Evolutionary conservation across 2,113 vertebrate species (phyloP), one percentile per base, ranked within the genome.

Genomic region (Gila orcuttii): DNA sequence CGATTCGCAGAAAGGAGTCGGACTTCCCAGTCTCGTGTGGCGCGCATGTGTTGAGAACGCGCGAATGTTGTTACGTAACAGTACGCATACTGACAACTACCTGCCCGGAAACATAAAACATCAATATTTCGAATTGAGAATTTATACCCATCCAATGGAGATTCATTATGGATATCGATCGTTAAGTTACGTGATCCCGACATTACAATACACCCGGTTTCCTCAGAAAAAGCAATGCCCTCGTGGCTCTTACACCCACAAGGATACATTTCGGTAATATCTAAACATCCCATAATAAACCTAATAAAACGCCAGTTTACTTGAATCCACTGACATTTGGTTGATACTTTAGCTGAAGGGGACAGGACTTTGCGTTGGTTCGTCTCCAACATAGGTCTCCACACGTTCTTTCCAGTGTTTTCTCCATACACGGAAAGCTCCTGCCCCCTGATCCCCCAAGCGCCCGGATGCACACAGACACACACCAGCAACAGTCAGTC

Each of bases 401-500:
- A 36, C 25, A 36, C 25, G 28, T 23, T 82, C 28, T 52, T 50
- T 82, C 19, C 19, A 62, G 28, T 33, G 42, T 83, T 83, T 57
- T 15, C 12, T 13, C 80, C 64, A 64, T 69, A 36, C 45, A 82
- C 81, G 81, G 66, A 57, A 73, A 82, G 45, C 84, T 84, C 84
- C 84, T 23, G 75, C 84, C 75, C 80, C 45, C 78, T 52, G 79
- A 55, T 64, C 59, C 31, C 39, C 52, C 52, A 89, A 87, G 66
- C 74, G 52, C 86, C 88, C 88, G 88, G 88, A 89, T 89, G 88
- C 45, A 79, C 50, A 79, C 52, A 79, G 42, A 2, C 45, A 79
- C 50, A 79, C 52, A 79, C 17, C 52, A 73, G 83, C 79, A 78
- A 66, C 76, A 47, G 79, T 28, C 57, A 31, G 59, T 50, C 42